Evolutionary conservation across 1,140 invertebrate species (phyloP), one percentile per base, ranked within the genome.

Genomic region (Lepeophtheirus salmonis): DNA sequence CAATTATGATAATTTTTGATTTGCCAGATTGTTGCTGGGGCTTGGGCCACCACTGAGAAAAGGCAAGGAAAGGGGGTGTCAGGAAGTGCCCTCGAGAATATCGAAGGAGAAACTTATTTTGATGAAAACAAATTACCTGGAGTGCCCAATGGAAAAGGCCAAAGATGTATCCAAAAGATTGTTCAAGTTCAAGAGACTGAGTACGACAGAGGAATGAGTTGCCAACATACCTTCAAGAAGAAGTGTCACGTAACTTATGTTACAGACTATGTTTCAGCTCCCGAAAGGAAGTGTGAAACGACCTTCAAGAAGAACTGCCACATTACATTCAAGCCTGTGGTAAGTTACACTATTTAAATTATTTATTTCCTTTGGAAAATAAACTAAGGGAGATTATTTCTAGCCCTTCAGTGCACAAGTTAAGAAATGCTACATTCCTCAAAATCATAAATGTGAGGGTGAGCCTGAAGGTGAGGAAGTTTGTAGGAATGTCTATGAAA

Each of bases 241-340:
- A 60, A 60, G 50, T 60, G 57, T 51, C 57, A 60, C 23, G 20
- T 52, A 22, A 60, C 57, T 16, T 60, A 52, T 26, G 50, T 60
- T 30, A 60, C 57, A 14, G 57, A 60, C 23, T 60, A 60, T 22
- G 13, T 12, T 6, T 21, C 57, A 16, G 22, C 48, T 41, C 23
- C 30, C 13, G 57, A 60, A 26, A 17, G 50, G 30, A 60, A 60
- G 30, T 60, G 57, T 41, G n/a, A 50, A 18, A 60, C 57, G 14
- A 60, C 41, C n/a, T 60, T 53, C 23, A 16, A 60, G n/a, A 60
- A 60, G 48, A 60, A 60, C 16, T 60, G 57, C 49, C 57, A 60
- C 23, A 60, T 60, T 30, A 50, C 48, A 13, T 60, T 52, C 49
- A 50, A 60, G 17, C 57, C 57, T 14, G 20, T 50, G 30, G 57